Evolutionary conservation across 2,797 vertebrate species (phyloP), one percentile per base, ranked within the genome.

Genomic region (Malurus leucopterus): DNA sequence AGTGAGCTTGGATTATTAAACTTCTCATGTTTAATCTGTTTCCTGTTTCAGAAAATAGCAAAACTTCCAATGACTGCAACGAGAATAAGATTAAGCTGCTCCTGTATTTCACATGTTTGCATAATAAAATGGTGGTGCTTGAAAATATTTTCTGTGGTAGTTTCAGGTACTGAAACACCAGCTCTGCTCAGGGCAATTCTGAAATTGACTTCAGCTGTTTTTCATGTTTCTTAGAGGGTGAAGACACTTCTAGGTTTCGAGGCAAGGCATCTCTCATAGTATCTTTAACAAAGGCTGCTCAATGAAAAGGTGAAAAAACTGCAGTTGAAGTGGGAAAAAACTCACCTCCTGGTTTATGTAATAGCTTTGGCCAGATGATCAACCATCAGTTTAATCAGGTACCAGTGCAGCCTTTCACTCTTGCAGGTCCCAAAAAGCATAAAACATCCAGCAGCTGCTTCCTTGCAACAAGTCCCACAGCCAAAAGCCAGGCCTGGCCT

Each of bases 31-130:
- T 89, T 93, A 83, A 55, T 87, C 62, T 87, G 43, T 47, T 75
- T 78, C 59, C 24, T 40, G 16, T 71, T 91, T 84, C 79, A 82
- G 63, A 68, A 84, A 94, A 75, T 85, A 78, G 50, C 72, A 69
- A 75, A 94, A 80, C 36, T 91, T 86, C 29, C 82, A 85, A 8
- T 76, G 64, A 59, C 36, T 89, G 74, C 55, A 64, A 4, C 78
- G 76, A 94, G 86, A 89, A 61, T 72, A 87, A 81, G 84, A 87
- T 91, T 40, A 87, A 87, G 86, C 49, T 76, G 80, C 86, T 88
- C 79, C 61, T 86, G 46, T 88, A 83, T 91, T 83, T 85, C 44
- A 18, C 53, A 40, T 72, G 61, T 79, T 90, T 90, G 47, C 44
- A 19, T 84, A 81, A 86, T 70, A 67, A 84, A 91, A 73, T 20